Evolutionary conservation across 2,113 vertebrate genomes (phyloP).

Genomic region (Gila orcuttii): DNA sequence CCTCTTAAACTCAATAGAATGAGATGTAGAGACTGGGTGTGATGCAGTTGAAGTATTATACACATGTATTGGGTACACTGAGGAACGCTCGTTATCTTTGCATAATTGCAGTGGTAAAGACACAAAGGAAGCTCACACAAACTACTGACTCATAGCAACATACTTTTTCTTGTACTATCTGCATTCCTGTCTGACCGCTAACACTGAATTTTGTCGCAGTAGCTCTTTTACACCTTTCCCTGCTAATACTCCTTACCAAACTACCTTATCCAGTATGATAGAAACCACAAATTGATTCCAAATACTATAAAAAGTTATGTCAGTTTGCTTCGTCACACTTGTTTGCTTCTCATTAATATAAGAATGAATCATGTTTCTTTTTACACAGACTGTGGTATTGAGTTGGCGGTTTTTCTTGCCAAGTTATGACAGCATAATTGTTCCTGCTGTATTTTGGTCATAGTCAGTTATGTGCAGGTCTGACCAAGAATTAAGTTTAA

Average conservation of each 20-base stretch:
- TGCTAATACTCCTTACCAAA: neutral
- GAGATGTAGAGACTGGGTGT: neutral
- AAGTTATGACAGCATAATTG: neutral
- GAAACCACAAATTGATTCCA: neutral
- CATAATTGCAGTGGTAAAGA: constrained; percentile 7
- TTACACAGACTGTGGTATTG: neutral
- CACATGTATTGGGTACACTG: neutral
- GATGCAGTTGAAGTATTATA: neutral
- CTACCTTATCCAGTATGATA: neutral
- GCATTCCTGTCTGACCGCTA: neutral
- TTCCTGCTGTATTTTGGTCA: neutral
- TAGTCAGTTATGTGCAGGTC: neutral
- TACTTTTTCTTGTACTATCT: neutral
- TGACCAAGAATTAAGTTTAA: neutral
- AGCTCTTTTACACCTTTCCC: neutral
- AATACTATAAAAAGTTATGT: neutral
- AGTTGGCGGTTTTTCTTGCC: neutral
- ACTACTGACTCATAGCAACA: neutral
- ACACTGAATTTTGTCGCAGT: neutral
- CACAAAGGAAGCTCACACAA: constrained; percentile 6
- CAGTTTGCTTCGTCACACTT: neutral
- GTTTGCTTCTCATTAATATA: neutral
- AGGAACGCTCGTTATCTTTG: neutral
- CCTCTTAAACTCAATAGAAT: neutral
- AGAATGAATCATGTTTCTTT: neutral